Evolutionary conservation across 2,888 invertebrate genomes (phyloP), one percentile per base, ranked within the genome.

Genomic region (Erynnis tages): DNA sequence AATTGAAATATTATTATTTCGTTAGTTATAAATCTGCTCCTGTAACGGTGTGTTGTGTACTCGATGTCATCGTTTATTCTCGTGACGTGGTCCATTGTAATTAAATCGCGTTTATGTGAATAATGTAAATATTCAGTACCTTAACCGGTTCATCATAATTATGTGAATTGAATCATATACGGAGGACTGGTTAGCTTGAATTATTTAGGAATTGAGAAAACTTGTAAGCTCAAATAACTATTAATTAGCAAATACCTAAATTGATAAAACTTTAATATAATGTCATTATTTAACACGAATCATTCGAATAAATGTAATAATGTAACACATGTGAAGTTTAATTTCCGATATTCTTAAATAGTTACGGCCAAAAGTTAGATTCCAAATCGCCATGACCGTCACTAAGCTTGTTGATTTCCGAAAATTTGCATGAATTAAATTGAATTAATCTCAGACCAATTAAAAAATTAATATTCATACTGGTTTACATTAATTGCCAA

Each of bases 201-300:
- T 81, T 78, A 82, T 72, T 70, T 82, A 86, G 86, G 87, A 87
- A 87, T 88, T 87, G 87, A 86, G 77, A 80, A 73, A 85, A 84
- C 76, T 72, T 74, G 76, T 81, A 84, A 80, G 85, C 87, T 86
- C 87, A 88, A 84, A 70, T 76, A 76, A 78, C 45, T 53, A 53
- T 40, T 53, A 40, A 49, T 46, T 53, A 53, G 46, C 23, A 4
- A 25, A 43, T 43, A 38, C 70, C 52, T 46, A 48, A 56, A 46
- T 54, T 56, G 56, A 48, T 72, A 55, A 77, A 74, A 74, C 38
- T 69, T 76, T 75, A 77, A 76, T 78, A 76, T 70, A 77, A 77
- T 73, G 80, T 83, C 77, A 80, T 79, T 73, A 82, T 82, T 83
- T 84, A 82, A 86, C 86, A 85, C 76, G 69, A 77, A 78, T 85